Base-by-base conservation (phyloP, 2,113 vertebrate genomes). In the Platysternon megacephalum region DNA sequence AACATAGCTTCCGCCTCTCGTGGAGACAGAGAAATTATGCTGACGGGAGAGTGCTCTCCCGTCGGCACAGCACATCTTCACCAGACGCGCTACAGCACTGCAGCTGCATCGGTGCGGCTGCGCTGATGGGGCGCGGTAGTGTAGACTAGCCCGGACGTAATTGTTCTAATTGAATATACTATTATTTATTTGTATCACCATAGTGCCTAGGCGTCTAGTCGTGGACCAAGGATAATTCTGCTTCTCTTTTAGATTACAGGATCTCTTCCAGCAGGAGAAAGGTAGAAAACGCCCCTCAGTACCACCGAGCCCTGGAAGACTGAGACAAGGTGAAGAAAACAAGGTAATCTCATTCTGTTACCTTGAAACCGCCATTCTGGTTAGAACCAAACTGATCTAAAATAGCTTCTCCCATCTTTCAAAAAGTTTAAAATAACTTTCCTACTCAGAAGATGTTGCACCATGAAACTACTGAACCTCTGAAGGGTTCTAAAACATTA, bases 251-350 rank as follows among this genome's bases (percentile, higher is more conserved):
- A 99, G 99, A 95, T 97, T 99, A 61, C 99, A 99, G 97, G 99
- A 99, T 84, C 98, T 99, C 79, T 99, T 99, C 97, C 99, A 99
- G 91, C 99, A 99, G 97, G 99, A 99, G 96, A 99, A 99, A 95
- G 99, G 99, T 84, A 99, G 99, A 95, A 99, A 99, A 90, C 98
- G 99, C 68, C 98, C 99, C 87, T 99, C 99, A 35, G 99, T 99
- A 88, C 99, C 99, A 39, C 99, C 99, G 5, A 99, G 99, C 95
- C 99, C 99, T 81, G 99, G 99, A 53, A 98, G 99, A 93, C 98
- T 99, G 98, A 98, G 99, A 92, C 99, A 99, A 96, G 97, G 98
- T 8, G 99, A 99, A 79, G 99, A 99, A 91, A 99, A 96, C 96
- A 99, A 99, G 99, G 99, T 99, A 98, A 85, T 87, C 22, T 87